A percentile compares a stretch with the other conserved stretches of the same genome.
Evolutionary conservation across 2,888 invertebrate genomes (phyloP).

Genomic region (Seladonia tumulorum): DNA sequence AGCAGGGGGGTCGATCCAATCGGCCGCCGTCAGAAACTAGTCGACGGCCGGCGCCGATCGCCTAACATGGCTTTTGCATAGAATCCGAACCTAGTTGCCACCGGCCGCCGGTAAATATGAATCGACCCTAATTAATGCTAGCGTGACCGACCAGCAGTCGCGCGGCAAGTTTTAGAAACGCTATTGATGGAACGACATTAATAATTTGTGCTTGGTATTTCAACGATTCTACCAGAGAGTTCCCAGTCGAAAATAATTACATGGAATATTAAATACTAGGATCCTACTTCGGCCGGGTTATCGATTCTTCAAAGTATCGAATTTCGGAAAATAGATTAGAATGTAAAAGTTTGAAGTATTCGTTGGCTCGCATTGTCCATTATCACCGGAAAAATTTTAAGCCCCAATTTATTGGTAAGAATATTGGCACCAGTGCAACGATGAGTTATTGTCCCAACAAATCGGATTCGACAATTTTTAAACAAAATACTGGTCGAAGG

Average conservation of each 20-base stretch:
- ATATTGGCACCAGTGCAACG: neutral
- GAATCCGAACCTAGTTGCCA: too few species aligned
- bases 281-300: too few species aligned
- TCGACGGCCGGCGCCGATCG: too few species aligned
- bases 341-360: neutral
- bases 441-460: neutral
- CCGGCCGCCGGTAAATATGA: too few species aligned
- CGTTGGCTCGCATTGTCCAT: neutral
- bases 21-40: too few species aligned
- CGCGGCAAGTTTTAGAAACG: neutral
- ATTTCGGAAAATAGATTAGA: neutral
- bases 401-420: neutral
- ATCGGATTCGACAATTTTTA: neutral
- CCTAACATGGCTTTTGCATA: too few species aligned
- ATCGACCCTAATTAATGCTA: neutral
- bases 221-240: rapidly evolving
- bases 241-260: neutral
- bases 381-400: neutral
- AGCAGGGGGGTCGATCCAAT: too few species aligned
- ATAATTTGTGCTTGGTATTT: neutral
- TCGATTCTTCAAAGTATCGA: neutral
- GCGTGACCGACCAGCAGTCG: neutral
- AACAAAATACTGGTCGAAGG: neutral
- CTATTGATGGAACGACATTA: neutral
- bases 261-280: too few species aligned